Evolutionary conservation across 2,797 vertebrate species (phyloP).

Genomic region (Babyrousa celebensis): DNA sequence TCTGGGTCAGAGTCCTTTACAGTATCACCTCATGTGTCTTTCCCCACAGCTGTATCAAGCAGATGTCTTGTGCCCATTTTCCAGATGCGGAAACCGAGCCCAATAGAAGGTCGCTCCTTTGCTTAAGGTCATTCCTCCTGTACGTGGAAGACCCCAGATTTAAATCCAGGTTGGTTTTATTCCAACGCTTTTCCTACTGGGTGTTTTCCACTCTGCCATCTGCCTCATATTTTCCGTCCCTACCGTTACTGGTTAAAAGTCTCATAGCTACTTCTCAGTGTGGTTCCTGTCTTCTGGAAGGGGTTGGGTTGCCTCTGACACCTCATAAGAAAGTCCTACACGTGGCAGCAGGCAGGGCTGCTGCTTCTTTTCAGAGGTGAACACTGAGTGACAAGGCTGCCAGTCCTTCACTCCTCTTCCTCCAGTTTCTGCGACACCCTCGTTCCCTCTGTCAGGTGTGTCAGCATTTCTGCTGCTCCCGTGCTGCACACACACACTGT

Average conservation of each 20-base stretch:
- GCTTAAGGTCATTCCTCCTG: no score
- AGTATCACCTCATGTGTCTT: not conserved
- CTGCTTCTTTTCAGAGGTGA: constrained; percentile 24
- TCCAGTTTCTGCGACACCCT: not conserved
- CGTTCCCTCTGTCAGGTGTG: not conserved
- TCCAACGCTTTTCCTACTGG: not conserved
- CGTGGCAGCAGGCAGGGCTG: not conserved
- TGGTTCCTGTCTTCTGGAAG: not conserved
- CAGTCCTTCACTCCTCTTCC: constrained; percentile 27
- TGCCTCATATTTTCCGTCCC: not conserved
- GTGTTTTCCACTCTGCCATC: not conserved
- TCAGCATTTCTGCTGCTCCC: constrained; percentile 8
- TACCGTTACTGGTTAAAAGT: constrained; percentile 30
- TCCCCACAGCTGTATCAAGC: not conserved
- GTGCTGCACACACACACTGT: not conserved
- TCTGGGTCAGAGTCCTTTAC: not conserved
- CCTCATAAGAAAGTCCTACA: constrained; percentile 68
- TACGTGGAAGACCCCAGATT: not conserved
- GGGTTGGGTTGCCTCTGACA: constrained; percentile 32
- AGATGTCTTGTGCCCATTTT: not conserved
- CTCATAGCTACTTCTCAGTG: constrained; percentile 15
- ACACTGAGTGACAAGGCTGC: not conserved
- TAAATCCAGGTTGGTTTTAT: not conserved
- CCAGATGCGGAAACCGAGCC: not conserved
- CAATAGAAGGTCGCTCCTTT: not conserved